Evolutionary conservation across 2,113 vertebrate species (phyloP), one percentile per base, ranked within the genome.

Genomic region (Eclectus roratus): DNA sequence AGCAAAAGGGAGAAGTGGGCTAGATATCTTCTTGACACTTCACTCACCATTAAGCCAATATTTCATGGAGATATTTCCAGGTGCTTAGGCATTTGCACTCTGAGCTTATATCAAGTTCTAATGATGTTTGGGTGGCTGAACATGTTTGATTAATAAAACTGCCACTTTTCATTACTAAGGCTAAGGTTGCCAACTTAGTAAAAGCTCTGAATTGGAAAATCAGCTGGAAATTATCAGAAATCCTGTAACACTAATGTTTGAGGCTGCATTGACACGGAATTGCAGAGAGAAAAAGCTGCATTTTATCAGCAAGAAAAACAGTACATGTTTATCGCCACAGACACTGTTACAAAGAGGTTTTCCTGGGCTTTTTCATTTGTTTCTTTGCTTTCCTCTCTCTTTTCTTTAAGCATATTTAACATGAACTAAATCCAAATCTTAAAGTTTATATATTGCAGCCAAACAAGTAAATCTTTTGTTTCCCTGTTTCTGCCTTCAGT

Each of bases 141-240:
- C 19, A 52, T 43, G 10, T 91, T 89, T 85, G 85, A 92, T 89
- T 93, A 93, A 89, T 89, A 91, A 66, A 91, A 58, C 19, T 85
- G 31, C 18, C 0, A 0, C 6, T 74, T 89, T 94, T 94, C 39
- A 58, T 89, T 95, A 73, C 46, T 88, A 77, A 69, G 52, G 31
- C 37, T 58, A 65, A 81, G 27, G 31, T 31, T 73, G 80, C 68
- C 49, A 85, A 64, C n/a, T 52, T 82, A 27, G 64, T 78, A 58
- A 79, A 88, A 88, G 27, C 14, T 56, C 35, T 72, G 46, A 84
- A 41, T 4, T 46, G 21, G 41, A 70, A 91, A 84, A 80, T 66
- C 73, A 91, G 80, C 24, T 76, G 33, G 56, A 87, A 94, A 69
- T 80, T 41, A 73, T 41, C 37, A 82, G 56, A 89, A 70, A 91